These are phyloP conservation scores for Myripristis murdjan DNA, from an alignment of 2,797 vertebrate genomes.

Conservation along the genomic window DNA sequence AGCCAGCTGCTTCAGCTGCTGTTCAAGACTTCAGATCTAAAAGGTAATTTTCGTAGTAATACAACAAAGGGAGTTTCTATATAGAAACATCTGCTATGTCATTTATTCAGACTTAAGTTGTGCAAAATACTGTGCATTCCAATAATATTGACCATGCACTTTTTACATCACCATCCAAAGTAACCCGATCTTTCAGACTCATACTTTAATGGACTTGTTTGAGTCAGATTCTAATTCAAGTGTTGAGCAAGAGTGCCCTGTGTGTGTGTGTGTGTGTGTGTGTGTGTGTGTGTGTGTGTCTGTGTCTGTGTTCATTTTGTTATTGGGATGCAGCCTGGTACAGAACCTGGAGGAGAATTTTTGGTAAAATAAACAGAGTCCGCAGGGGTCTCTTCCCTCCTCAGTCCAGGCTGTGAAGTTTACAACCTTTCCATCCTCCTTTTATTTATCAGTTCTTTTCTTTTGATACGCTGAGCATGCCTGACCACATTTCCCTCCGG, in stretches of 20 bases:
- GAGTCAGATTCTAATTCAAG: conserved; percentile 33
- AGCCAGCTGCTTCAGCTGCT: conserved; percentile 9
- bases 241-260: background rate
- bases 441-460: conserved; percentile 80
- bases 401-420: conserved; percentile 78
- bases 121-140: too few relatives aligned
- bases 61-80: background rate
- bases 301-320: conserved; percentile 23
- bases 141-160: too few relatives aligned
- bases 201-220: conserved; percentile 19
- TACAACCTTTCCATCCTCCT: conserved; percentile 82
- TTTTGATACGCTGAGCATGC: conserved; percentile 78
- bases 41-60: conserved; percentile 4
- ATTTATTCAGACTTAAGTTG: too few relatives aligned
- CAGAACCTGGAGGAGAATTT: conserved; percentile 63
- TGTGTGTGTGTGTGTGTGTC: conserved; percentile 32
- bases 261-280: conserved; percentile 38
- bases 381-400: conserved; percentile 74
- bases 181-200: background rate
- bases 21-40: conserved; percentile 2
- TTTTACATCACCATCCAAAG: conserved; percentile 21
- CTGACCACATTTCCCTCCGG: conserved; percentile 80
- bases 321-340: conserved; percentile 68
- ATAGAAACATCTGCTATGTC: too few relatives aligned
- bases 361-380: conserved; percentile 80